Evolutionary conservation across 2,888 invertebrate species (phyloP).

Genomic region (Erebia epiphron): DNA sequence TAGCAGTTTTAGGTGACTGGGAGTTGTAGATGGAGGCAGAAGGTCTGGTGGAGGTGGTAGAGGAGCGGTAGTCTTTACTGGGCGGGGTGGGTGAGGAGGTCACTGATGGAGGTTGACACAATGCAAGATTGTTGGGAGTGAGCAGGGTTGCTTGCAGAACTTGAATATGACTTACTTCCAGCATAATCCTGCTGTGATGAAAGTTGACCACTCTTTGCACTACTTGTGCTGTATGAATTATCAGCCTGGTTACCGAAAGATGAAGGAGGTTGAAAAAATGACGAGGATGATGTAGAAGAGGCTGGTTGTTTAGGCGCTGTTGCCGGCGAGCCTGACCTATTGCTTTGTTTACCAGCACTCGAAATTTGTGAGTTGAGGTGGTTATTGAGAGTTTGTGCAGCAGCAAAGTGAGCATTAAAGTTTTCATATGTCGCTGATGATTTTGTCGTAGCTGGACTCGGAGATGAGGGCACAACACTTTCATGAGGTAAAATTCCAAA

Average conservation of each 20-base stretch:
- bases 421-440: conserved; percentile 85
- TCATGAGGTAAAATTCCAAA: conserved; percentile 91
- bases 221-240: conserved; percentile 81
- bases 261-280: conserved; percentile 86
- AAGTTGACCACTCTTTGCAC: conserved; percentile 80
- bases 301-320: conserved; percentile 80
- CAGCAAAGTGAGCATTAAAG: conserved; percentile 87
- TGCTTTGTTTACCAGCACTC: conserved; percentile 80
- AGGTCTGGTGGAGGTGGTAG: conserved; percentile 76
- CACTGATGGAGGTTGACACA: conserved; percentile 85
- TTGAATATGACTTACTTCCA: conserved; percentile 84
- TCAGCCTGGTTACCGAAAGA: conserved; percentile 83
- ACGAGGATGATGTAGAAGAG: conserved; percentile 79
- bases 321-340: conserved; percentile 81
- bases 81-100: conserved; percentile 79
- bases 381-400: conserved; percentile 85
- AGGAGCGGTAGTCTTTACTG: conserved; percentile 85
- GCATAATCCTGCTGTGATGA: conserved; percentile 81
- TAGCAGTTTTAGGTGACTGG: conserved; percentile 68
- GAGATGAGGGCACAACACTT: conserved; percentile 87
- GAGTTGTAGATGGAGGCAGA: conserved; percentile 71
- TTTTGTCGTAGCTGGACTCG: conserved; percentile 84
- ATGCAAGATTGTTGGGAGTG: conserved; percentile 88
- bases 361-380: conserved; percentile 86
- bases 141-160: conserved; percentile 82